A percentile compares a stretch with the other conserved stretches of the same genome.
Conservation (phyloP, 2,888 invertebrate species). For the Ophonus ardosiacus region DNA sequence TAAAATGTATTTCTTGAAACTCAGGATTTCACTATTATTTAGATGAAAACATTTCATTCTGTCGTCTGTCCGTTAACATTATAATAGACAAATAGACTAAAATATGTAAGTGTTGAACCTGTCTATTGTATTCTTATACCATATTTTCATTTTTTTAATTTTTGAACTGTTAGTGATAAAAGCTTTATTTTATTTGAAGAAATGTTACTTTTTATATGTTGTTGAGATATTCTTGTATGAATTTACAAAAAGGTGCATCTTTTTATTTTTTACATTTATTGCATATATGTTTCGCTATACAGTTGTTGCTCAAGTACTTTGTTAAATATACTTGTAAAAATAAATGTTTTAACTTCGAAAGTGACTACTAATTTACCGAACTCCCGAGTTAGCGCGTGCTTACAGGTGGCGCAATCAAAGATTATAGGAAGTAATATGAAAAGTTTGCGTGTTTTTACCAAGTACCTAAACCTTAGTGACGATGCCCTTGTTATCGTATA, state of each 20-base stretch:
- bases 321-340: conserved; percentile 61
- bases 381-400: conserved; percentile 4
- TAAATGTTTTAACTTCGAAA: conserved; percentile 60
- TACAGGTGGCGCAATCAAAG: neutral
- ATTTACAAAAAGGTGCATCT: conserved; percentile 35
- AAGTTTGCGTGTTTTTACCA: conserved; percentile 37
- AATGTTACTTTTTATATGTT: conserved; percentile 14
- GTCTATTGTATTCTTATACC: conserved; percentile 7
- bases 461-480: conserved; percentile 21
- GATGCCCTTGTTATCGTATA: conserved; percentile 51
- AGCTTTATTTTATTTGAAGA: neutral
- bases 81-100: neutral
- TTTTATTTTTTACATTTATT: conserved; percentile 28
- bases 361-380: neutral
- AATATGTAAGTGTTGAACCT: conserved; percentile 29
- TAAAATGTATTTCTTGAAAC: neutral
- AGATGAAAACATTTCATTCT: conserved; percentile 2
- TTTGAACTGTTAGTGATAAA: conserved; percentile 3
- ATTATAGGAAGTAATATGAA: neutral
- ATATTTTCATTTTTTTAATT: neutral
- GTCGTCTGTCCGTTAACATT: neutral
- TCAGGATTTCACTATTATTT: conserved; percentile 10
- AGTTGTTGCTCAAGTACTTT: conserved; percentile 62
- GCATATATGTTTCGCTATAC: conserved; percentile 51
- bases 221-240: conserved; percentile 37